Conservation (phyloP, 2,797 vertebrate species). For the Anguilla marmorata region DNA sequence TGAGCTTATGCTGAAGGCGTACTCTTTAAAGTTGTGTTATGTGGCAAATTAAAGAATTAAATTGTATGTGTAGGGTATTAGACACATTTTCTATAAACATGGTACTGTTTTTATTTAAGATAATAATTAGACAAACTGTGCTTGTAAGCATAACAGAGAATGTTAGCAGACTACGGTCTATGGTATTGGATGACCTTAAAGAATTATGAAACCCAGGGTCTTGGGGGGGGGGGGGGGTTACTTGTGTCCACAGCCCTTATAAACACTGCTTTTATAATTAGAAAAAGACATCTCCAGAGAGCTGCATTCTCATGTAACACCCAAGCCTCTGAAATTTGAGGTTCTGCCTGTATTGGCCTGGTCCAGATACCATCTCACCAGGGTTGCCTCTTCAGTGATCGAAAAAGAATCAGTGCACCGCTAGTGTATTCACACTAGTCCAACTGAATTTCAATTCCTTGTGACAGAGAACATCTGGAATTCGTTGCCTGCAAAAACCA, state of each 20-base stretch:
- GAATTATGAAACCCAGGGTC: slow-evolving; percentile 5
- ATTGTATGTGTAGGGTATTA: neutral
- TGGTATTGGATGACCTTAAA: slow-evolving; percentile 10
- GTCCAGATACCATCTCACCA: neutral
- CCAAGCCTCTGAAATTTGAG: neutral
- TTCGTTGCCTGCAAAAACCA: slow-evolving; percentile 71
- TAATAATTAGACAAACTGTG: neutral
- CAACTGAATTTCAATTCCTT: slow-evolving; percentile 60
- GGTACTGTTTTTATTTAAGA: neutral
- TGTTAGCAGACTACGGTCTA: neutral
- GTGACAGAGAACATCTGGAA: slow-evolving; percentile 82
- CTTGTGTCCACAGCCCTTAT: neutral
- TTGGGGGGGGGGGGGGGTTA: neutral
- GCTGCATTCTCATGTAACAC: slow-evolving; percentile 11
- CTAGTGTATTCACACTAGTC: slow-evolving; percentile 40
- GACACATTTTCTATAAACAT: neutral
- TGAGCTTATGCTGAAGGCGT: neutral
- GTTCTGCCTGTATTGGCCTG: slow-evolving; percentile 9
- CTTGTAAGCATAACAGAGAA: neutral
- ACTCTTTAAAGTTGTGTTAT: neutral
- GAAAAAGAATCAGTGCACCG: slow-evolving; percentile 43
- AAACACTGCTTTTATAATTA: neutral
- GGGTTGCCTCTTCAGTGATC: slow-evolving; percentile 44
- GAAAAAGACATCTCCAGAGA: slow-evolving; percentile 21
- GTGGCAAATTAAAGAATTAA: neutral